Percentiles rank a stretch among this genome's conserved stretches.
Conservation (phyloP, 2,888 invertebrate genomes). For the Apamea anceps region DNA sequence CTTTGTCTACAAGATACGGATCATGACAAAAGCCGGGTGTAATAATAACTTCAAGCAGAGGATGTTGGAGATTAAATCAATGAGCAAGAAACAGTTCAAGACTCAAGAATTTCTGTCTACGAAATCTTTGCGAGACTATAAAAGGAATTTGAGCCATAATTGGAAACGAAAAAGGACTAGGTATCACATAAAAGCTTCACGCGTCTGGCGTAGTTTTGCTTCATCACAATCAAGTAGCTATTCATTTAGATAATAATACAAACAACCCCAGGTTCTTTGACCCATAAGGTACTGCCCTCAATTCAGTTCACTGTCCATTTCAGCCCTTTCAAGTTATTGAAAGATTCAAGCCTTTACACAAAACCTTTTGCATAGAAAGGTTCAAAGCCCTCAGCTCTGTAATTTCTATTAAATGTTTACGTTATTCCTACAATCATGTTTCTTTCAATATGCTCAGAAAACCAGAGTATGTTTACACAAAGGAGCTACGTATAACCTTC, state of each 20-base stretch:
- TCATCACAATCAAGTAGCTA: conserved; percentile 29
- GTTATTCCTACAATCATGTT: conserved; percentile 15
- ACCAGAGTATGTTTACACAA: conserved; percentile 34
- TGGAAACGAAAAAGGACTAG: conserved; percentile 44
- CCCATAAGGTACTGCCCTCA: conserved; percentile 40
- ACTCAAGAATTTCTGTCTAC: conserved; percentile 15
- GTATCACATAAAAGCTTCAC: conserved; percentile 9
- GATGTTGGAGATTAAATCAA: conserved; percentile 12
- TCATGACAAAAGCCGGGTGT: neutral
- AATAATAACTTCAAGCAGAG: neutral
- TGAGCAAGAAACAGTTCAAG: conserved; percentile 12
- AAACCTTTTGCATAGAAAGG: conserved; percentile 30
- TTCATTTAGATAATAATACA: conserved; percentile 35
- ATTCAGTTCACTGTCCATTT: conserved; percentile 33
- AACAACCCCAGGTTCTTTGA: conserved; percentile 46
- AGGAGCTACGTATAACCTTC: conserved; percentile 34
- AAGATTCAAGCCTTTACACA: conserved; percentile 25
- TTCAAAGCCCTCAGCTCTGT: conserved; percentile 50
- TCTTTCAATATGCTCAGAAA: conserved; percentile 28
- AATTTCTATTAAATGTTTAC: conserved; percentile 23
- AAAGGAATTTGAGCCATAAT: conserved; percentile 36
- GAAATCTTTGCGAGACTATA: conserved; percentile 13
- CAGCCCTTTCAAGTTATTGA: conserved; percentile 57
- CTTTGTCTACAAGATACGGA: neutral
- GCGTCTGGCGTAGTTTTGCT: conserved; percentile 24